phyloP scores from a whole-genome alignment of 1,140 invertebrate species.

The Dysdera silvatica region DNA sequence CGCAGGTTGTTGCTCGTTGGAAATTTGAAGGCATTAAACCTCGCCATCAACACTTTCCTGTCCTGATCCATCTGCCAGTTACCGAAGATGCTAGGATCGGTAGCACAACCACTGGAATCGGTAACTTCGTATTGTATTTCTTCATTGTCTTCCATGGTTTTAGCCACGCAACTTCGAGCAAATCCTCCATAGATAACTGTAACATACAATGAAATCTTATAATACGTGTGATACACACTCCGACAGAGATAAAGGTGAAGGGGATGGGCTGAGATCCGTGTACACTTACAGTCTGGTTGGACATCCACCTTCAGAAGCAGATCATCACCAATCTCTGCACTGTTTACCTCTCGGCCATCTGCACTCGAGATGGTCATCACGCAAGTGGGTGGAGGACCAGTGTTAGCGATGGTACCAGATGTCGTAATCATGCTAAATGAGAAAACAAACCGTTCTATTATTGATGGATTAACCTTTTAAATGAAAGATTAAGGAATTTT shows the following conservation, averaged over 20 bases:
- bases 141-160: slow-evolving; percentile 74
- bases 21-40: slow-evolving; percentile 93
- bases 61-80: slow-evolving; percentile 84
- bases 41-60: slow-evolving; percentile 68
- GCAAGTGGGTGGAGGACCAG: slow-evolving; percentile 84
- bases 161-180: slow-evolving; percentile 82
- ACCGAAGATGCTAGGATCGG: slow-evolving; percentile 82
- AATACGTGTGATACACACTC: too few relatives aligned
- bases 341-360: slow-evolving; percentile 75
- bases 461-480: background rate
- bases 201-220: background rate
- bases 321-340: slow-evolving; percentile 86
- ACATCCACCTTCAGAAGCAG: slow-evolving; percentile 84
- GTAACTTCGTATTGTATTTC: slow-evolving; percentile 89
- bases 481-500: background rate
- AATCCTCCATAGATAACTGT: slow-evolving; percentile 87
- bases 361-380: slow-evolving; percentile 83
- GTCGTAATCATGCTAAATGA: slow-evolving; percentile 72
- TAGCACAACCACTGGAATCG: slow-evolving; percentile 87
- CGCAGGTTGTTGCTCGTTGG: slow-evolving; percentile 86
- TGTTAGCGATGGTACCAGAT: slow-evolving; percentile 88
- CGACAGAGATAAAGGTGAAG: too few relatives aligned
- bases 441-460: background rate
- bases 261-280: too few relatives aligned
- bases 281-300: slow-evolving; percentile 69